Conservation (phyloP, 2,797 vertebrate genomes). For the Megalops cyprinoides region DNA sequence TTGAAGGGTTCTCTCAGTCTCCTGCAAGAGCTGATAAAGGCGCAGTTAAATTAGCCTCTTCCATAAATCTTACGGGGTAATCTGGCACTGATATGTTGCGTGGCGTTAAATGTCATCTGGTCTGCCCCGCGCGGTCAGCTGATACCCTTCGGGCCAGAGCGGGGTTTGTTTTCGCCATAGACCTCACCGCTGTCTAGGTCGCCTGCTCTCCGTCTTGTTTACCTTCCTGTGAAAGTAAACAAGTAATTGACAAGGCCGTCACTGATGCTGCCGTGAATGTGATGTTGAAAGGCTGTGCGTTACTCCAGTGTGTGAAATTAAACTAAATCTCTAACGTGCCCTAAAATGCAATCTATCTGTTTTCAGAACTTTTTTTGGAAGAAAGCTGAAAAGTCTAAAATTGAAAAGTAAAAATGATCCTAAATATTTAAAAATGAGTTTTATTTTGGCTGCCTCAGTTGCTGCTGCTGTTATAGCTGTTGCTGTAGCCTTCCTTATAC, state of each 20-base stretch:
- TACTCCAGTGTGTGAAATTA: too few relatives aligned
- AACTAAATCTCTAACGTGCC: too few relatives aligned
- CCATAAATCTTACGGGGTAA: slow-evolving; percentile 24
- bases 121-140: not conserved
- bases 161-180: not conserved
- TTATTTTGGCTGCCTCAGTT: too few relatives aligned
- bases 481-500: too few relatives aligned
- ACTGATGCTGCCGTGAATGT: too few relatives aligned
- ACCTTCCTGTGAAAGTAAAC: not conserved
- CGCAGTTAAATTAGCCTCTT: not conserved
- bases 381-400: too few relatives aligned
- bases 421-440: too few relatives aligned
- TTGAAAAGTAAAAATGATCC: too few relatives aligned
- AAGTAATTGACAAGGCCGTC: not conserved
- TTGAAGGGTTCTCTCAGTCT: slow-evolving; percentile 39
- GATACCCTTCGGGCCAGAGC: not conserved
- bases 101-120: not conserved
- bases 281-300: not conserved
- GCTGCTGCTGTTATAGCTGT: too few relatives aligned
- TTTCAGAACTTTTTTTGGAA: too few relatives aligned
- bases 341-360: too few relatives aligned
- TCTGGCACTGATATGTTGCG: slow-evolving; percentile 20
- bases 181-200: not conserved
- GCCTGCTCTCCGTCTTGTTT: not conserved
- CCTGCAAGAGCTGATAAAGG: slow-evolving; percentile 6